Conservation (phyloP, 2,797 vertebrate species). For the Pampus argenteus region DNA sequence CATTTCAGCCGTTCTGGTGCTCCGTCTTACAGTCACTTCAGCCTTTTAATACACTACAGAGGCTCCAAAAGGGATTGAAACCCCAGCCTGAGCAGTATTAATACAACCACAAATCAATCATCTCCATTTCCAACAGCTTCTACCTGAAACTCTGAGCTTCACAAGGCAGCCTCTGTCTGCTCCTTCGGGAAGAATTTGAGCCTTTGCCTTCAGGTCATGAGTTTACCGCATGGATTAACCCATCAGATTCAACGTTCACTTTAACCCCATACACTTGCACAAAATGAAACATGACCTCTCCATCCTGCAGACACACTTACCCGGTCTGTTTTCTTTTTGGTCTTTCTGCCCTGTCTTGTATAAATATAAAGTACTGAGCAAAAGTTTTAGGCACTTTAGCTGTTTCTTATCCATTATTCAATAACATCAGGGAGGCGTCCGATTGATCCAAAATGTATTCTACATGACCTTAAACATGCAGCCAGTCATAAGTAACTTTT, state of each 20-base stretch:
- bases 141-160: slow-evolving; percentile 7
- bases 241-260: slow-evolving; percentile 8
- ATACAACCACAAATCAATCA: slow-evolving; percentile 47
- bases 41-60: background rate
- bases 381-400: no score
- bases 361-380: no score
- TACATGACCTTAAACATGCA: no score
- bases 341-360: background rate
- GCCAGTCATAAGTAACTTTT: no score
- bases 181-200: slow-evolving; percentile 9
- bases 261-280: background rate
- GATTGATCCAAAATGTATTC: background rate
- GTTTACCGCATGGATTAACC: slow-evolving; percentile 1
- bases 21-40: background rate
- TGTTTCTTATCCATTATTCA: background rate
- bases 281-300: background rate
- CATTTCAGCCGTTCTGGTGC: background rate
- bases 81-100: slow-evolving; percentile 21
- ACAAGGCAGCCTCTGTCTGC: background rate
- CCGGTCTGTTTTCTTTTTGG: no score
- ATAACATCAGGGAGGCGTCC: background rate
- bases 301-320: background rate
- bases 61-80: slow-evolving; percentile 11
- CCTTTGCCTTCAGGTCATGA: slow-evolving; percentile 5
- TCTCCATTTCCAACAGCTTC: slow-evolving; percentile 28